phyloP scores from a whole-genome alignment of 1,140 invertebrate species.

The Anastrepha obliqua region DNA sequence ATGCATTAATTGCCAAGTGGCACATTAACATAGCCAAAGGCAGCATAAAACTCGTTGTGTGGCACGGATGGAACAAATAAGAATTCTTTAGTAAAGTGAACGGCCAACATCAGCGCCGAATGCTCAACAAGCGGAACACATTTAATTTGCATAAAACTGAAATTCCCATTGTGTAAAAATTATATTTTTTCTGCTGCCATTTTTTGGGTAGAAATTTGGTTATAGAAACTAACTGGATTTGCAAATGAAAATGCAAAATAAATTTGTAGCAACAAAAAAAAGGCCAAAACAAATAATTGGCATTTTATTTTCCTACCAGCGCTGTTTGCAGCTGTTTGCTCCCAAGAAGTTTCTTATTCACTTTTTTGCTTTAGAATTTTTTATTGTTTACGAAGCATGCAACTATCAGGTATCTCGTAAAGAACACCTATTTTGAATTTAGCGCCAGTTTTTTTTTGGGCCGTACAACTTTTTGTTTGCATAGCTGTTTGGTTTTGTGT shows the following conservation, averaged over 20 bases:
- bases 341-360: not conserved
- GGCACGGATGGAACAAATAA: not conserved
- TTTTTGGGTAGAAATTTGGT: not conserved
- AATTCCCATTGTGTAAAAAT: not conserved
- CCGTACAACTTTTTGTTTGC: no score
- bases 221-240: not conserved
- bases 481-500: no score
- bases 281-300: not conserved
- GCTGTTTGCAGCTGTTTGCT: not conserved
- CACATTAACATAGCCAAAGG: not conserved
- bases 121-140: conserved; percentile 20
- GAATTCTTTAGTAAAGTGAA: conserved; percentile 10
- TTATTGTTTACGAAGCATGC: not conserved
- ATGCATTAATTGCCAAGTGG: conserved; percentile 15
- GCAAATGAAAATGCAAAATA: not conserved
- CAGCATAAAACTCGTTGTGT: not conserved
- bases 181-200: not conserved
- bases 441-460: no score
- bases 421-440: no score
- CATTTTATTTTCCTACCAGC: not conserved
- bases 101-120: conserved; percentile 1
- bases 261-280: not conserved
- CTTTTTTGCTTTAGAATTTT: not conserved
- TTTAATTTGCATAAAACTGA: conserved; percentile 29
- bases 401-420: no score